Evolutionary conservation across 2,797 vertebrate genomes (phyloP), one percentile per base, ranked within the genome.

Genomic region (Streptopelia turtur): DNA sequence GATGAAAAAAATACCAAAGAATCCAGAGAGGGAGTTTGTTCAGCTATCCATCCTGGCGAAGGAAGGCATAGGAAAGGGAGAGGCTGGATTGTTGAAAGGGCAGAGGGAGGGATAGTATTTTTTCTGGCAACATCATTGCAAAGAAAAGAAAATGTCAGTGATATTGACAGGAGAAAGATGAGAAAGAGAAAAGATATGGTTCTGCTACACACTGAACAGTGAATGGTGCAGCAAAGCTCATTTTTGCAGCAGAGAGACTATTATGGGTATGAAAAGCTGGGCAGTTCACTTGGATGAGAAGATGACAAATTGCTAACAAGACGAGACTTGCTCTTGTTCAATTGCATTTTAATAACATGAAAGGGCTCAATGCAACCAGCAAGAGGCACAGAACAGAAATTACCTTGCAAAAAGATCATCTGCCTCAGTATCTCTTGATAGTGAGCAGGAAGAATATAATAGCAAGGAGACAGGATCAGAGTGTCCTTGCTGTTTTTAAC

Each of bases 231-330:
- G 35, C 69, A 78, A 72, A 85, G 20, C 69, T 82, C 71, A 56
- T 87, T 56, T 45, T 11, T 22, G 52, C 57, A 82, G 63, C 80
- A 84, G 55, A 47, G 72, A 39, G 59, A 28, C 4, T 17, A 3
- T 45, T 70, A 79, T 5, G 70, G 66, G 28, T 49, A 56, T 6
- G 4, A 63, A 66, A 45, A 59, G 22, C 90, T 60, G 71, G 83
- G 18, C 84, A 71, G 78, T 53, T 80, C 63, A 1, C 71, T 75
- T 35, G 76, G 69, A 31, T 39, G 61, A 59, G 76, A 16, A 52
- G 75, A 69, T 47, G 81, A 92, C 89, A 95, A 95, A 96, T 78
- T 75, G 79, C 69, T 83, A 83, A 70, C 70, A 84, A 74, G 61
- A 13, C 4, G 53, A 88, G 65, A 22, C 71, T 89, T 78, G 49